Base-by-base conservation (phyloP, 2,888 invertebrate species). In the Metacarcinus magister region DNA sequence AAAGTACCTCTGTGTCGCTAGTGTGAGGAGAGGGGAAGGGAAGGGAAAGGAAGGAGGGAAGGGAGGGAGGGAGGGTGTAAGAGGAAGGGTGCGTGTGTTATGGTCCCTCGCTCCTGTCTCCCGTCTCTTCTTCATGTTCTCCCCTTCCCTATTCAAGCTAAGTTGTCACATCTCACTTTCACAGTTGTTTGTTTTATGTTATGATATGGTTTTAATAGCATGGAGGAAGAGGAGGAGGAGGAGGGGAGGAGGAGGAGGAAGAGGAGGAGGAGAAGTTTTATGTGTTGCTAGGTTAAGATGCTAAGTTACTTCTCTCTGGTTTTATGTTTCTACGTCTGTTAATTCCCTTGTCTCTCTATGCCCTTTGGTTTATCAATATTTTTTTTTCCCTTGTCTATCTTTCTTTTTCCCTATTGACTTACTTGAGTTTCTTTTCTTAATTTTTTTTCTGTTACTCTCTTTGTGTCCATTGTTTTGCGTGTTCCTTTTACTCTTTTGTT, bases 151-250 rank as follows among this genome's bases (percentile, higher is more conserved):
- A 75, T 75, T 75, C 10, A 75, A 28, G 75, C 75, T 10, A 75
- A n/a, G 75, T 10, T 75, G 75, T 75, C 75, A 75, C 75, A 75
- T 75, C n/a, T n/a, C 75, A 28, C 75, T 75, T 75, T 75, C 28
- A 75, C 75, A 75, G 75, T 75, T 75, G 75, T 75, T 8, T 2
- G 28, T 23, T 75, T 75, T 75, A 75, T 75, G n/a, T 75, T 75
- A 75, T 28, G 75, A 28, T 28, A 75, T 75, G 75, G n/a, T 75
- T 75, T 28, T 60, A 23, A 60, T 60, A 23, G 19, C 60, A 23
- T 60, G 60, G 4, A 60, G 23, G 19, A 5, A 19, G 13, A 10
- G 60, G 60, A 60, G 60, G 19, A 23, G 60, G 19, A 5, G 60
- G 13, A 10, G 60, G 60, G 60, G 60, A 60, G 13, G 60, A 60